Percentiles rank a stretch among this genome's conserved stretches.
phyloP scores from a whole-genome alignment of 2,797 vertebrate genomes.

The Eurystomus glaucurus region DNA sequence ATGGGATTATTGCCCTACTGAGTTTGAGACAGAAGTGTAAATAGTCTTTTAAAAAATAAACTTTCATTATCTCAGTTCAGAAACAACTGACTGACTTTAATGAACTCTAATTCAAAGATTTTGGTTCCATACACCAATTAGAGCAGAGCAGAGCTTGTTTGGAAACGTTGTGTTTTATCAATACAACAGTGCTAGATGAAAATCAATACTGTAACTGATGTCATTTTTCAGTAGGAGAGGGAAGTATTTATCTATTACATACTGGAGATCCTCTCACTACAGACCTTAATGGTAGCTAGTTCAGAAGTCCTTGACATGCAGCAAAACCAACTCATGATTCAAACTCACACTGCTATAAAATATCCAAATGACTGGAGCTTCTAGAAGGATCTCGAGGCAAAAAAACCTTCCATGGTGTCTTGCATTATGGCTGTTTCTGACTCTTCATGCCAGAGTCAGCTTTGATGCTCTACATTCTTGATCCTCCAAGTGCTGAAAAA shows the following conservation, averaged over 20 bases:
- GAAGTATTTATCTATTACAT: neutral
- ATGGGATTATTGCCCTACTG: neutral
- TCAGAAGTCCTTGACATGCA: neutral
- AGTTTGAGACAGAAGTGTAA: neutral
- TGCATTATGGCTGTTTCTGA: neutral
- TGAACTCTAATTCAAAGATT: conserved; percentile 7
- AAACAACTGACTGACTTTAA: neutral
- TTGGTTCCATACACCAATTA: neutral
- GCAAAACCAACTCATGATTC: neutral
- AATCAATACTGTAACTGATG: conserved; percentile 22
- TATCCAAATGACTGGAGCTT: neutral
- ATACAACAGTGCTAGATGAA: neutral
- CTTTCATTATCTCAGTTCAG: neutral
- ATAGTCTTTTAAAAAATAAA: neutral
- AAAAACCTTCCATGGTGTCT: neutral
- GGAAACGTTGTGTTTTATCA: conserved; percentile 1
- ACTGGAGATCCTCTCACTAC: neutral
- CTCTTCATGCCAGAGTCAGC: neutral
- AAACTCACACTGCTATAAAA: neutral
- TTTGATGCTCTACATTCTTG: neutral
- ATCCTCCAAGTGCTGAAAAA: neutral
- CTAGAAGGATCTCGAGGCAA: neutral
- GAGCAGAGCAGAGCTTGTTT: neutral
- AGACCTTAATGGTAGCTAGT: neutral
- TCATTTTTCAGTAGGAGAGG: conserved; percentile 29